Evolutionary conservation across 2,888 invertebrate species (phyloP).

Genomic region (Coremacera marginata): DNA sequence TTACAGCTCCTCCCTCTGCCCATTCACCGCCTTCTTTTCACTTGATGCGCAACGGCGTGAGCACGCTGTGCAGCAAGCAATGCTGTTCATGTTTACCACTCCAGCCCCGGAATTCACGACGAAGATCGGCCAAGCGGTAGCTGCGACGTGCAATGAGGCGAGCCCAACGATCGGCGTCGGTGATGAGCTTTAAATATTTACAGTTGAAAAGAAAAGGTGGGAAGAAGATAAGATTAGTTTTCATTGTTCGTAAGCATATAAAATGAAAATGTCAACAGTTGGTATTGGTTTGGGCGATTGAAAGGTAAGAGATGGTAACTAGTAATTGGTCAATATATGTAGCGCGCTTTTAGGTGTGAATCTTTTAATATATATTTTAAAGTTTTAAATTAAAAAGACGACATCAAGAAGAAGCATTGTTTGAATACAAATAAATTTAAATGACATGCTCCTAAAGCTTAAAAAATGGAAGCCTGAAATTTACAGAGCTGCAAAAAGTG

Average conservation of each 20-base stretch:
- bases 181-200: conserved; percentile 56
- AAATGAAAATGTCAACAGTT: conserved; percentile 29
- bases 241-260: background rate
- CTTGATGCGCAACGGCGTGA: conserved; percentile 62
- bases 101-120: conserved; percentile 67
- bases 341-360: background rate
- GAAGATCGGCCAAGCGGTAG: conserved; percentile 60
- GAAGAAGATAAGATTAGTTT: conserved; percentile 31
- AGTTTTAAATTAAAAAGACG: too few relatives aligned
- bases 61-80: conserved; percentile 67
- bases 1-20: background rate
- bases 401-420: background rate
- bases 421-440: background rate
- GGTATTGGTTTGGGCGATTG: background rate
- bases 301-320: background rate
- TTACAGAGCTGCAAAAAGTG: background rate
- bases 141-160: conserved; percentile 63
- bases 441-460: too few relatives aligned
- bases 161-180: conserved; percentile 66
- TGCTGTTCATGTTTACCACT: conserved; percentile 67
- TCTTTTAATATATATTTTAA: too few relatives aligned
- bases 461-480: background rate
- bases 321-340: background rate
- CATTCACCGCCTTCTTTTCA: conserved; percentile 39
- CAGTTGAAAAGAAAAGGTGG: background rate